Evolutionary conservation across 2,797 vertebrate species (phyloP).

Genomic region (Poecilia gillii): DNA sequence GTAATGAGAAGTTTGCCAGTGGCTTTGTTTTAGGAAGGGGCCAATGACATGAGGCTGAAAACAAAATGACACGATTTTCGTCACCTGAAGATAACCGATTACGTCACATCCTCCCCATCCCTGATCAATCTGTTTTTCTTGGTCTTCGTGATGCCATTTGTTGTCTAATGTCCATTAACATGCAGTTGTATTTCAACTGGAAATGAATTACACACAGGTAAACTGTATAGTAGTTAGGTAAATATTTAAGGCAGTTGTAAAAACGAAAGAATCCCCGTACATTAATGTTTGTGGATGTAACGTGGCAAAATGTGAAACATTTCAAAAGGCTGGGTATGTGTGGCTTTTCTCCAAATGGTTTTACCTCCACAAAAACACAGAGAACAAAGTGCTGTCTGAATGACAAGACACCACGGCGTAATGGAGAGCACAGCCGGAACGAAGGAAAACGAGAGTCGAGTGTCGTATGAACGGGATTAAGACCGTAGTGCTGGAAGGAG

Average conservation of each 20-base stretch:
- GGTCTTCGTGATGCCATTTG: background rate
- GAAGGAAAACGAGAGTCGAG: conserved; percentile 23
- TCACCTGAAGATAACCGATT: too few species aligned
- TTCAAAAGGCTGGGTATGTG: background rate
- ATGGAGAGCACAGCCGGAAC: conserved; percentile 18
- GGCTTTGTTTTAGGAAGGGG: too few species aligned
- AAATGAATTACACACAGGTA: background rate
- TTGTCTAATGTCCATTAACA: background rate
- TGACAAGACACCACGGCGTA: conserved; percentile 32
- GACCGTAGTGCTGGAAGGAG: conserved; percentile 37
- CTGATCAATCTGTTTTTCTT: background rate
- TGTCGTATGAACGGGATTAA: conserved; percentile 47
- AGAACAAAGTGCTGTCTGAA: conserved; percentile 14
- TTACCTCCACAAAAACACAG: background rate
- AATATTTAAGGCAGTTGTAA: background rate
- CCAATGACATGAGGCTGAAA: too few species aligned
- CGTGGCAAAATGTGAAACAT: background rate
- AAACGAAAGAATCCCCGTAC: background rate
- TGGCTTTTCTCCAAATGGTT: background rate
- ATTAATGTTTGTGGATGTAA: background rate
- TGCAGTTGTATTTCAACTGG: background rate
- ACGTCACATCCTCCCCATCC: too few species aligned
- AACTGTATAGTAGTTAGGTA: background rate
- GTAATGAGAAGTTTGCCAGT: too few species aligned
- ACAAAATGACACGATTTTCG: too few species aligned